phyloP scores from a whole-genome alignment of 2,888 invertebrate species.

The Perithous albicinctus region DNA sequence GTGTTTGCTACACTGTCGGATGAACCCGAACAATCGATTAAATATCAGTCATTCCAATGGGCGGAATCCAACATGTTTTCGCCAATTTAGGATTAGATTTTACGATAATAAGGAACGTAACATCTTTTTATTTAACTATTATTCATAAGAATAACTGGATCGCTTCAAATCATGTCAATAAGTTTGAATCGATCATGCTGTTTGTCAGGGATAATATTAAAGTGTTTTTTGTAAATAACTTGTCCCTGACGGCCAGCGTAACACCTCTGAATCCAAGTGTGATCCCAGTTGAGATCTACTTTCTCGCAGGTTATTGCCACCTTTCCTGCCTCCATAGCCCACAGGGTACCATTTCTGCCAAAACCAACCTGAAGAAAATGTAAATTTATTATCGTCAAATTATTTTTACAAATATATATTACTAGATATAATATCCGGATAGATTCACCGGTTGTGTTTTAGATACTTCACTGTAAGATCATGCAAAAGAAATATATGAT shows the following conservation, averaged over 20 bases:
- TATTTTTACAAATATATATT: too few relatives aligned
- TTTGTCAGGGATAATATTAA: slow-evolving; percentile 92
- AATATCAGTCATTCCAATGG: slow-evolving; percentile 83
- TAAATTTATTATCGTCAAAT: slow-evolving; percentile 25
- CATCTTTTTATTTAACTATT: slow-evolving; percentile 2
- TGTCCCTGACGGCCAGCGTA: slow-evolving; percentile 88
- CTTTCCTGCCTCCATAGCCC: slow-evolving; percentile 92
- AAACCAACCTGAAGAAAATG: slow-evolving; percentile 90
- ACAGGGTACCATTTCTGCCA: slow-evolving; percentile 91
- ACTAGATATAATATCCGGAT: too few relatives aligned
- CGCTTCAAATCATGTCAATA: slow-evolving; percentile 88
- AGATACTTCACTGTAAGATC: too few relatives aligned
- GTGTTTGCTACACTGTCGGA: slow-evolving; percentile 79
- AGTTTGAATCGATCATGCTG: slow-evolving; percentile 93
- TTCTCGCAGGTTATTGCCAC: slow-evolving; percentile 94
- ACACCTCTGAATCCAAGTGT: slow-evolving; percentile 89
- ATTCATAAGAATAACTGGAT: background rate
- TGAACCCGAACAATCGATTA: slow-evolving; percentile 71
- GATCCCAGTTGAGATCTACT: slow-evolving; percentile 91
- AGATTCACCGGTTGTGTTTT: too few relatives aligned
- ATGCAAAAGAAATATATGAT: too few relatives aligned
- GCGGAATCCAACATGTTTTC: slow-evolving; percentile 75
- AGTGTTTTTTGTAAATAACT: slow-evolving; percentile 93
- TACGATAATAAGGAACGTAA: background rate
- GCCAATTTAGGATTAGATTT: slow-evolving; percentile 35